Percentiles rank a stretch among this genome's conserved stretches.
phyloP scores from a whole-genome alignment of 2,797 vertebrate genomes.

The Phrynocephalus forsythii region DNA sequence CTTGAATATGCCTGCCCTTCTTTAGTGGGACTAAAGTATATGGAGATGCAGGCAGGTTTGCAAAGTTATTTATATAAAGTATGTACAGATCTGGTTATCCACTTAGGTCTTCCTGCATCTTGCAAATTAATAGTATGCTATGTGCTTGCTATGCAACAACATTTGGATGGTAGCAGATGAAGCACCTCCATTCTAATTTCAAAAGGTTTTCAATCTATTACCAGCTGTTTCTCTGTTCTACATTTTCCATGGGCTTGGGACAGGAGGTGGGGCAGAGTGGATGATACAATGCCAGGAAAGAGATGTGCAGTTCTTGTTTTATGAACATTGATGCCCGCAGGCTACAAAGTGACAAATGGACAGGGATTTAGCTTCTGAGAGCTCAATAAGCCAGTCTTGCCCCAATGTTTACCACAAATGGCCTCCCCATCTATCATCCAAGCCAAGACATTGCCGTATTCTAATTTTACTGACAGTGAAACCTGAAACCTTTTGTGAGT shows the following conservation, averaged over 20 bases:
- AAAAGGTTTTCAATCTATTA: slow-evolving; percentile 22
- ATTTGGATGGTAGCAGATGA: slow-evolving; percentile 8
- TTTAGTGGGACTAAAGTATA: background rate
- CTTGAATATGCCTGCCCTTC: too few species aligned
- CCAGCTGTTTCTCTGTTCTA: slow-evolving; percentile 29
- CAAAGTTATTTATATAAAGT: background rate
- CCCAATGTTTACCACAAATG: slow-evolving; percentile 79
- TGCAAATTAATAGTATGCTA: background rate
- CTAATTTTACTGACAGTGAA: slow-evolving; percentile 76
- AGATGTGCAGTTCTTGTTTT: slow-evolving; percentile 61
- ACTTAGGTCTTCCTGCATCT: background rate
- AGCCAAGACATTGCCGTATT: slow-evolving; percentile 65
- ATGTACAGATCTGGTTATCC: background rate
- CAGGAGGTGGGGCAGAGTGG: background rate
- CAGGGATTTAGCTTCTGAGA: slow-evolving; percentile 71
- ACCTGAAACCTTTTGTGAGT: slow-evolving; percentile 80
- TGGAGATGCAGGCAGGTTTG: background rate
- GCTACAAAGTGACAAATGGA: slow-evolving; percentile 76
- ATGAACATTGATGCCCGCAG: slow-evolving; percentile 58
- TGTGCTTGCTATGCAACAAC: background rate
- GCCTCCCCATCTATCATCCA: slow-evolving; percentile 78
- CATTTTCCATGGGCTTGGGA: slow-evolving; percentile 43
- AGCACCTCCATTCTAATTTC: background rate
- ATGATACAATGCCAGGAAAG: slow-evolving; percentile 63
- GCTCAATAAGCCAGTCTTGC: slow-evolving; percentile 74